Base-by-base conservation (phyloP, 2,113 vertebrate species). In the Cygnus atratus region DNA sequence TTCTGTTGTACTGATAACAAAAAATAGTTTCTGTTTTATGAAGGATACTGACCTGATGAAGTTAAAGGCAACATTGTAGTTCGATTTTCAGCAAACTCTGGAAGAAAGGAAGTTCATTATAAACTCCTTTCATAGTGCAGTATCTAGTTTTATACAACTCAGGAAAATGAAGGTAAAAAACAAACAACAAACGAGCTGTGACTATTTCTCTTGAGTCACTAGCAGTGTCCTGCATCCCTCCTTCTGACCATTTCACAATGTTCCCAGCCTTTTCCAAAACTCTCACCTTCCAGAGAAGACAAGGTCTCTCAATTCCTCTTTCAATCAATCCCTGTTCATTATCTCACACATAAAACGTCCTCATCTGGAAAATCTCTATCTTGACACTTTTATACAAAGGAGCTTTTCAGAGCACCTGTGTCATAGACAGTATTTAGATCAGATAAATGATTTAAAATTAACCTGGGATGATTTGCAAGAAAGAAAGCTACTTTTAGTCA, bases 21-120 rank as follows among this genome's bases (percentile, higher is more conserved):
- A 84, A 87, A 50, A 4, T 11, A 28, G 9, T 37, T 75, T 65
- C 8, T 68, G 4, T 61, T 84, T 94, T 55, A 46, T 54, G 28
- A 76, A 84, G 65, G 19, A 33, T 70, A 94, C 94, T 83, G 61
- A 96, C 94, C 89, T 94, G 92, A 43, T 0, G 77, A 92, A n/a
- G 81, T 91, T 87, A 44, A 48, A 63, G 90, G 74, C 11, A 8
- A n/a, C 7, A 4, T 17, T 73, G 95, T 95, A 88, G 79, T 62
- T 29, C 80, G 50, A 83, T 31, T 82, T 82, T 75, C 97, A 84
- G 31, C 33, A 67, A 44, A 24, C 50, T 5, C 71, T 82, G 58
- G 21, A 95, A 97, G 61, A 96, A 94, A 95, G 5, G 1, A 86
- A 91, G 28, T 37, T 71, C 10, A 44, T 84, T 35, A 73, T 33